phyloP scores from a whole-genome alignment of 2,888 invertebrate genomes.

The Theristus sp. region DNA sequence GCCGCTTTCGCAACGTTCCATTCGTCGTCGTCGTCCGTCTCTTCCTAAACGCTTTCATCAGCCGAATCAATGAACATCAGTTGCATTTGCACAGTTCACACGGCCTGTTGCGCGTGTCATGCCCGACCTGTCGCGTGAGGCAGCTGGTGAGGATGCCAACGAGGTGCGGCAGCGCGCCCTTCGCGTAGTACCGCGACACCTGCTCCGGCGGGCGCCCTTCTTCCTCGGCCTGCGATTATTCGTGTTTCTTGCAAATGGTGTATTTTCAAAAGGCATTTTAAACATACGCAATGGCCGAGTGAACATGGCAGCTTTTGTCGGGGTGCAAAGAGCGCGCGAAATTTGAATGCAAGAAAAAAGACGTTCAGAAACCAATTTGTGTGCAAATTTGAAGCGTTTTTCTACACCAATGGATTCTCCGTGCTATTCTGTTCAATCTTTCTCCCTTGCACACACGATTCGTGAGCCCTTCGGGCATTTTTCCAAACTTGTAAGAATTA shows the following conservation, averaged over 20 bases:
- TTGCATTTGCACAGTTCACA: no score
- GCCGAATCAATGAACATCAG: no score
- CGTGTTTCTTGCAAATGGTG: not conserved
- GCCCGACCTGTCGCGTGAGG: conserved; percentile 60
- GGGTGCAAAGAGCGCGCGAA: no score
- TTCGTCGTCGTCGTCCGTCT: conserved; percentile 90
- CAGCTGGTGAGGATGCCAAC: conserved; percentile 82
- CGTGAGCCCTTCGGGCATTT: no score
- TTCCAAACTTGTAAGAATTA: no score
- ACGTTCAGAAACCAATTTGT: not conserved
- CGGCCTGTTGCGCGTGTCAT: not conserved
- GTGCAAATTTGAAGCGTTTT: not conserved
- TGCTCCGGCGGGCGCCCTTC: conserved; percentile 77
- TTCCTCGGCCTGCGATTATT: conserved; percentile 49
- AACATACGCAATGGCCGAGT: no score
- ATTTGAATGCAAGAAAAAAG: not conserved
- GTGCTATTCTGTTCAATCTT: no score
- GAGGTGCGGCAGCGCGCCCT: conserved; percentile 81
- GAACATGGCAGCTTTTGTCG: no score
- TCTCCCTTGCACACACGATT: no score
- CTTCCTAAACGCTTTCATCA: conserved; percentile 34
- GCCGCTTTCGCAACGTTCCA: conserved; percentile 99
- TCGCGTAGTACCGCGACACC: conserved; percentile 88
- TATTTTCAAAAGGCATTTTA: no score
- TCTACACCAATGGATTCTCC: no score